phyloP scores from a whole-genome alignment of 2,797 vertebrate genomes.

The Momotus momota region DNA sequence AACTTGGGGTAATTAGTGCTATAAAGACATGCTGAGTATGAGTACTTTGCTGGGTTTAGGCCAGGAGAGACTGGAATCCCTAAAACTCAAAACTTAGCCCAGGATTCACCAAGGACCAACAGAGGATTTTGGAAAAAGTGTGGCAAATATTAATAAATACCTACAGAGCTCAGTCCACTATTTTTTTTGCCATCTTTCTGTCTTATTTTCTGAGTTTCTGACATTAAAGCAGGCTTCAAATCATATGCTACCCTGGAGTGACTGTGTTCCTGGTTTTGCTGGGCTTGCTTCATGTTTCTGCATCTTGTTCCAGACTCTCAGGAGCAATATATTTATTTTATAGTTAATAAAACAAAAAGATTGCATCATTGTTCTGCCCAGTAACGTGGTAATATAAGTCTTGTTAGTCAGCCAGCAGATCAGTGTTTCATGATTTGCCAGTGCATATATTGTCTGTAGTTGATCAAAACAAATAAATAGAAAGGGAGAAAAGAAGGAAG shows the following conservation, averaged over 20 bases:
- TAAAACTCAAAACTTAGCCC: neutral
- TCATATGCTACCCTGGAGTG: neutral
- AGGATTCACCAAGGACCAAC: neutral
- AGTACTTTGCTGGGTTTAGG: neutral
- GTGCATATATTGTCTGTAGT: neutral
- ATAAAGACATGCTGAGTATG: neutral
- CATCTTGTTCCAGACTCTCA: neutral
- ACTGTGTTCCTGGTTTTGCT: neutral
- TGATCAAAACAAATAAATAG: neutral
- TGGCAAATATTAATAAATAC: neutral
- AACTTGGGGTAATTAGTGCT: neutral
- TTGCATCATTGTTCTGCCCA: neutral
- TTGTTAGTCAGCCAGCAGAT: neutral
- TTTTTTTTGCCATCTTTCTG: neutral
- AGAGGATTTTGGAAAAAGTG: neutral
- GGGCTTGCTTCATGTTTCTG: neutral
- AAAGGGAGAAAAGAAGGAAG: neutral
- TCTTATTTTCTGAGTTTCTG: neutral
- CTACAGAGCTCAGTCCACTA: neutral
- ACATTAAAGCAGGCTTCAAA: neutral
- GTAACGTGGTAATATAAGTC: neutral
- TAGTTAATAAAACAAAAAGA: slow-evolving; percentile 18
- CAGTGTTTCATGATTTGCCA: neutral
- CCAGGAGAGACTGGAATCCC: neutral
- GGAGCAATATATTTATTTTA: slow-evolving; percentile 25